These are phyloP conservation scores for Holcopasites calliopsidis DNA, from an alignment of 1,140 invertebrate genomes.

Conservation along the genomic window DNA sequence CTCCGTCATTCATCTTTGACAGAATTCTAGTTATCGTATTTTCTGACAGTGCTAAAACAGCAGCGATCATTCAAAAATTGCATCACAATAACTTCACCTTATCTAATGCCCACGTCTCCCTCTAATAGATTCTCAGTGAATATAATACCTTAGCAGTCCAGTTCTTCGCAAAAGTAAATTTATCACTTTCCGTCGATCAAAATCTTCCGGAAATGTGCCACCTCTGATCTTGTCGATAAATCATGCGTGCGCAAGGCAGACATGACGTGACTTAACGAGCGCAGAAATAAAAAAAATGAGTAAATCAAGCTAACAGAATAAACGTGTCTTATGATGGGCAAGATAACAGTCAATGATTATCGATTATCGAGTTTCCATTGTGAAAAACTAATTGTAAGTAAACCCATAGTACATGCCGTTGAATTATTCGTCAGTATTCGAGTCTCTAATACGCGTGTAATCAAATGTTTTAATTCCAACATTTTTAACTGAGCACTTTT, in stretches of 20 bases:
- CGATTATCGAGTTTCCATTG: too few relatives aligned
- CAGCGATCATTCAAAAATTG: background rate
- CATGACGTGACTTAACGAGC: background rate
- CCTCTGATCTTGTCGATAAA: background rate
- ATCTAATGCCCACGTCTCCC: background rate
- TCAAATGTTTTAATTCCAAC: too few relatives aligned
- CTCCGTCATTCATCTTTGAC: background rate
- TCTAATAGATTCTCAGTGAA: background rate
- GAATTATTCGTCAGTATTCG: too few relatives aligned
- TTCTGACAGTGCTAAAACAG: background rate
- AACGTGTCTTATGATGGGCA: background rate
- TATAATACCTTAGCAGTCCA: background rate
- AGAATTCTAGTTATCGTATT: rapidly evolving
- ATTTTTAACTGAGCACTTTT: too few relatives aligned
- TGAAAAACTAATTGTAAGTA: too few relatives aligned
- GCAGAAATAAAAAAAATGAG: background rate
- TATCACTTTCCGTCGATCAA: background rate
- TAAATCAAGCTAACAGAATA: background rate
- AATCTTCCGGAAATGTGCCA: background rate
- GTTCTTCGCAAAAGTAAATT: background rate
- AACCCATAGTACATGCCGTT: too few relatives aligned
- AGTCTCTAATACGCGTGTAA: too few relatives aligned
- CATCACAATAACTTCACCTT: background rate
- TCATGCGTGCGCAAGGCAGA: background rate
- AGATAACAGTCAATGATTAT: background rate